These are phyloP conservation scores for Habropoda laboriosa DNA, from an alignment of 1,140 invertebrate species.

Conservation along the genomic window DNA sequence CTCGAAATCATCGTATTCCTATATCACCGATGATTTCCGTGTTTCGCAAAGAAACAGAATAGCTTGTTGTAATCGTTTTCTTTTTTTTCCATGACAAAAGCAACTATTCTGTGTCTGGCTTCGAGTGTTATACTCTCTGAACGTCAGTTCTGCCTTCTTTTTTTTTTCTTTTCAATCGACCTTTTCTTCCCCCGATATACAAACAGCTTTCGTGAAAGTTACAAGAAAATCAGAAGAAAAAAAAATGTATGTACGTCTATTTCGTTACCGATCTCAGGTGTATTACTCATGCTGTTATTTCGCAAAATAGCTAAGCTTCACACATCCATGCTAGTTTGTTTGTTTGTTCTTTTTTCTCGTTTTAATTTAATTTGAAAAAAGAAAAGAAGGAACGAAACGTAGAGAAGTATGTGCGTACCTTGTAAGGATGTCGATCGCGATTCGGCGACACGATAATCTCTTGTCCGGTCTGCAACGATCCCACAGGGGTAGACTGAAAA, in stretches of 20 bases:
- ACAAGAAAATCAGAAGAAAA: not conserved
- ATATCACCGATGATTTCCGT: constrained; percentile 63
- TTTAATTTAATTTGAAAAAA: constrained; percentile 34
- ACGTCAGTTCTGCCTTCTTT: not conserved
- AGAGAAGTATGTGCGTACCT: constrained; percentile 84
- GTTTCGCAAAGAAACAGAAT: constrained; percentile 66
- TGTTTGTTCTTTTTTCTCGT: not conserved
- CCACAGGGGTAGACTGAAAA: constrained; percentile 94
- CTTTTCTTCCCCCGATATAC: not conserved
- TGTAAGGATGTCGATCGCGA: constrained; percentile 91
- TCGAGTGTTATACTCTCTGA: not conserved
- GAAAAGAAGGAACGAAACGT: constrained; percentile 47
- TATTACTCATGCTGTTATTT: constrained; percentile 77
- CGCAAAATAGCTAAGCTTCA: constrained; percentile 68
- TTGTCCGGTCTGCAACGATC: constrained; percentile 93
- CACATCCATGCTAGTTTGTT: constrained; percentile 68
- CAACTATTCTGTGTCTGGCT: no score
- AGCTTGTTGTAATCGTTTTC: constrained; percentile 25
- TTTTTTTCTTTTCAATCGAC: not conserved
- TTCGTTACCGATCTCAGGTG: constrained; percentile 50
- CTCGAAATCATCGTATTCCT: constrained; percentile 79
- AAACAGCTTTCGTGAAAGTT: not conserved
- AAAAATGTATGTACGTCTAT: constrained; percentile 5
- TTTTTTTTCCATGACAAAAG: no score
- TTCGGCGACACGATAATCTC: constrained; percentile 95